Conservation (phyloP, 2,797 vertebrate species). For the Phataginus tetradactyla region DNA sequence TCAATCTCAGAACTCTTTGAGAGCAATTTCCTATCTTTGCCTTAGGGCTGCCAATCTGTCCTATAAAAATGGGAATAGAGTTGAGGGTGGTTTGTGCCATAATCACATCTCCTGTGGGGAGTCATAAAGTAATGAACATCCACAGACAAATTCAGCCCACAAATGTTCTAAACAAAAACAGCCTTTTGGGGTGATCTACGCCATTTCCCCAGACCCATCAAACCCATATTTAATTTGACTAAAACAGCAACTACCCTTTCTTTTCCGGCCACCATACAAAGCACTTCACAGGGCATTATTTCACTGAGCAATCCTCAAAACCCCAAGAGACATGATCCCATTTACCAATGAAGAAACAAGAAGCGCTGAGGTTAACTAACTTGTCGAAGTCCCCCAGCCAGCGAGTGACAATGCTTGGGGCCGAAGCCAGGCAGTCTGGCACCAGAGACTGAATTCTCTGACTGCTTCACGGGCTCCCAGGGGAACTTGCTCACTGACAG, state of each 20-base stretch:
- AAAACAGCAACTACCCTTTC: background rate
- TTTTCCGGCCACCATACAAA: background rate
- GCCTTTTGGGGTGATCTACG: background rate
- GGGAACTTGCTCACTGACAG: slow-evolving; percentile 16
- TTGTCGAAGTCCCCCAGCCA: background rate
- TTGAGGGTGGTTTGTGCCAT: fast-evolving
- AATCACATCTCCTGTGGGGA: background rate
- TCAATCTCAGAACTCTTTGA: background rate
- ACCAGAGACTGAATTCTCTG: slow-evolving; percentile 44
- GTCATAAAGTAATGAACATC: background rate
- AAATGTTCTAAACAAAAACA: background rate
- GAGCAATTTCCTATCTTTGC: background rate
- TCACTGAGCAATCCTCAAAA: slow-evolving; percentile 27
- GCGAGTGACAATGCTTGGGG: background rate
- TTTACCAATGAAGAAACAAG: slow-evolving; percentile 1
- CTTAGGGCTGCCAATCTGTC: background rate
- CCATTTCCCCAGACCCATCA: background rate
- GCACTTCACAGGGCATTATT: slow-evolving; percentile 14
- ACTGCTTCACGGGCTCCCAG: background rate
- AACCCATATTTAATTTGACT: slow-evolving; percentile 5
- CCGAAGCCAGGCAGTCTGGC: slow-evolving; percentile 64
- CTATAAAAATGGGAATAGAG: background rate
- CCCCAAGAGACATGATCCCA: background rate
- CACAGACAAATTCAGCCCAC: background rate
- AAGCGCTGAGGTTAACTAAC: slow-evolving; percentile 24